phyloP scores from a whole-genome alignment of 2,797 vertebrate species.

The Arrhamphus sclerolepis region DNA sequence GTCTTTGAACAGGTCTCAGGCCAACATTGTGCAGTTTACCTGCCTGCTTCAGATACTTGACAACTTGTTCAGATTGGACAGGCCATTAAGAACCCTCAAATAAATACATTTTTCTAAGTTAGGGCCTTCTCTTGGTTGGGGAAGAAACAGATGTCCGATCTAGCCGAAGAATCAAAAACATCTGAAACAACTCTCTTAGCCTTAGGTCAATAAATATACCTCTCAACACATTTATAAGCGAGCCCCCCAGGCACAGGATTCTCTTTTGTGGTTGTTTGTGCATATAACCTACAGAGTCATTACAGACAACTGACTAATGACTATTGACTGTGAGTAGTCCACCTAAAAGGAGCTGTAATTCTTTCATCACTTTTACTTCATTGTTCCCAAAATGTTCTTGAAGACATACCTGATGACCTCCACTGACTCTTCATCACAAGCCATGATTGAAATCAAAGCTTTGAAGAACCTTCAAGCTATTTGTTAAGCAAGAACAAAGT shows the following conservation, averaged over 20 bases:
- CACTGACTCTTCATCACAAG: conserved; percentile 31
- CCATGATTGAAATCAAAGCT: conserved; percentile 26
- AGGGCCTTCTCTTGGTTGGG: conserved; percentile 77
- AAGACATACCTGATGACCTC: conserved; percentile 16
- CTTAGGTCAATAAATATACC: conserved; percentile 90
- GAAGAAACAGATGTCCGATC: conserved; percentile 91
- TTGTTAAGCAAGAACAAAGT: conserved; percentile 39
- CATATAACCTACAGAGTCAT: conserved; percentile 14
- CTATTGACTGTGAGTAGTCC: not conserved
- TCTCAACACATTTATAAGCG: conserved; percentile 86
- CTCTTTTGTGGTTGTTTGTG: conserved; percentile 45
- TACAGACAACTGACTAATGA: not conserved
- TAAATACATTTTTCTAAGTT: conserved; percentile 82
- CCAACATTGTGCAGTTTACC: conserved; percentile 57
- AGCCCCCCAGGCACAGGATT: conserved; percentile 26
- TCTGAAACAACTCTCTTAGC: conserved; percentile 92
- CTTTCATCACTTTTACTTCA: not conserved
- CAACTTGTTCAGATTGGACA: conserved; percentile 85
- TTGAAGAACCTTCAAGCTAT: conserved; percentile 32
- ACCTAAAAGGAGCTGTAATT: not conserved
- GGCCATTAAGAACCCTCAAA: conserved; percentile 79
- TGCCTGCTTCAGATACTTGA: conserved; percentile 74
- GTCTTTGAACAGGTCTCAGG: conserved; percentile 28
- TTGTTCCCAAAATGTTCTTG: conserved; percentile 3
- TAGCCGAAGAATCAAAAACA: conserved; percentile 91